Evolutionary conservation across 2,888 invertebrate species (phyloP).

Genomic region (Punctoribates punctum): DNA sequence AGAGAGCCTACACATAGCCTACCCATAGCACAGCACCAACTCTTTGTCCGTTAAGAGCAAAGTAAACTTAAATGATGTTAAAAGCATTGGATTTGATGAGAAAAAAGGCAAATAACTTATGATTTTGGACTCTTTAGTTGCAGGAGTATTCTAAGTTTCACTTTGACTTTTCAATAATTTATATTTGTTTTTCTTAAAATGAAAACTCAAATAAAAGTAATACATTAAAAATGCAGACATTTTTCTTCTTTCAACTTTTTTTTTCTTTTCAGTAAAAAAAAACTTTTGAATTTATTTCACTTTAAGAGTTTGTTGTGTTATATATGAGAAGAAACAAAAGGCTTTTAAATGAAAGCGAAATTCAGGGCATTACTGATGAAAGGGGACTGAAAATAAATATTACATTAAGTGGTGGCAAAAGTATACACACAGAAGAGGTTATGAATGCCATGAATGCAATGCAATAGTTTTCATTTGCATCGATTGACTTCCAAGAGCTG

Average conservation of each 20-base stretch:
- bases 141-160: no score
- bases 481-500: slow-evolving; percentile 2
- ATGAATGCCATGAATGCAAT: neutral
- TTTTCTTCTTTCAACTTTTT: no score
- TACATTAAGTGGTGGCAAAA: neutral
- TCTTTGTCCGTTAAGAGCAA: neutral
- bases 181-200: neutral
- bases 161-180: no score
- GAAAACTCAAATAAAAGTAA: neutral
- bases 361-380: slow-evolving; percentile 1
- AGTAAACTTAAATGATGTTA: no score
- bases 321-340: neutral
- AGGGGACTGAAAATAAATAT: slow-evolving; percentile 13
- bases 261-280: no score
- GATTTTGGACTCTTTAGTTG: no score
- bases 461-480: slow-evolving; percentile 1
- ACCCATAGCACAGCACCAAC: no score
- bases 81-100: no score
- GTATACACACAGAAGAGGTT: no score
- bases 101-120: no score
- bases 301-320: no score
- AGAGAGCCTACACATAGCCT: neutral
- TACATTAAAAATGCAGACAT: neutral
- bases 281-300: no score
- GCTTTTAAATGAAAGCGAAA: neutral